Evolutionary conservation across 2,797 vertebrate species (phyloP).

Genomic region (Dallia pectoralis): DNA sequence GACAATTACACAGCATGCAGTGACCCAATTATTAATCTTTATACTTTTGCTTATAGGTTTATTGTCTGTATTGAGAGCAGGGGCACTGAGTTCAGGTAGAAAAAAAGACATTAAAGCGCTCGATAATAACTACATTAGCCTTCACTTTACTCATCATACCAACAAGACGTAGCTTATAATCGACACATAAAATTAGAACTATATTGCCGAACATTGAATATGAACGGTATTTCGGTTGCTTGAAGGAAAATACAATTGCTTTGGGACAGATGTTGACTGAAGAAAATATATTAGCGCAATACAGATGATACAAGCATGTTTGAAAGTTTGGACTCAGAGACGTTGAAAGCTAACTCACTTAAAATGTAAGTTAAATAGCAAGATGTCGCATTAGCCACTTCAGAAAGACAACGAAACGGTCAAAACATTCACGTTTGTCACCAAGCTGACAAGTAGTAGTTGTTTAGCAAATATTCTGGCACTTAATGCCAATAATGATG

Average conservation of each 20-base stretch:
- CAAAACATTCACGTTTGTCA: background rate
- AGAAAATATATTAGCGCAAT: background rate
- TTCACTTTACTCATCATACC: background rate
- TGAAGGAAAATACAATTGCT: background rate
- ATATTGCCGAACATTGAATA: background rate
- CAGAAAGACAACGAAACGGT: background rate
- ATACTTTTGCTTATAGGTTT: background rate
- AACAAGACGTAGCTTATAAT: background rate
- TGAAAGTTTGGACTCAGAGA: background rate
- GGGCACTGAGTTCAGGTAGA: conserved; percentile 5
- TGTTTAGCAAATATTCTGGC: background rate
- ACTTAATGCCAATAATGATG: background rate
- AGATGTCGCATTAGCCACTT: background rate
- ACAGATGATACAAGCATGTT: background rate
- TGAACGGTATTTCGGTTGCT: background rate
- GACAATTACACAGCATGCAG: conserved; percentile 35
- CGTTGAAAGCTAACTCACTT: background rate
- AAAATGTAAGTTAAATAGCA: background rate
- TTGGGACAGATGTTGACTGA: conserved; percentile 2
- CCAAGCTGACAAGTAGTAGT: background rate
- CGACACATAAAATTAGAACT: background rate
- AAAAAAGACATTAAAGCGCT: background rate
- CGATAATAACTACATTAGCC: background rate
- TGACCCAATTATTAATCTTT: conserved; percentile 30
- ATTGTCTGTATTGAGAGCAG: conserved; percentile 6